A percentile compares a stretch with the other conserved stretches of the same genome.
phyloP scores from a whole-genome alignment of 2,113 vertebrate species.

The Corydoras maculifer region DNA sequence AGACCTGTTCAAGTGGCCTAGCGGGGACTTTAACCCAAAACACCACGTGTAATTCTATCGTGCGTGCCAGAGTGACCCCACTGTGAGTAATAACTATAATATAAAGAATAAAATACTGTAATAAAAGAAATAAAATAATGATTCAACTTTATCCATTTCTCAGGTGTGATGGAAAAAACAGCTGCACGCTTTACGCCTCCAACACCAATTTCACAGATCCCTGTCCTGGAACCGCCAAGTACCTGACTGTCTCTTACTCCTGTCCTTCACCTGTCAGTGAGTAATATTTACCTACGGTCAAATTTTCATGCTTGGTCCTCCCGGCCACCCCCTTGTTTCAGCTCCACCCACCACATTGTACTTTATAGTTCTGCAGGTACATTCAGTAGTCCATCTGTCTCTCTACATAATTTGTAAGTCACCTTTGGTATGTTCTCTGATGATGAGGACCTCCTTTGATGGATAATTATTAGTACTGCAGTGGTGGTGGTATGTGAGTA shows the following conservation, averaged over 20 bases:
- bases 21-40: neutral
- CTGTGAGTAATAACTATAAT: neutral
- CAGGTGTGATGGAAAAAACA: constrained; percentile 13
- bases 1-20: constrained; percentile 8
- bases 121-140: neutral
- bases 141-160: too few species aligned
- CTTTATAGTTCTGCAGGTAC: too few species aligned
- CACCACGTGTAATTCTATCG: constrained; percentile 1
- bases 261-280: constrained; percentile 4
- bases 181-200: constrained; percentile 1
- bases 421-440: too few species aligned
- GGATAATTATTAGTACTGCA: too few species aligned
- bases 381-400: too few species aligned
- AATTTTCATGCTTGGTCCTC: too few species aligned
- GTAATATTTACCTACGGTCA: neutral
- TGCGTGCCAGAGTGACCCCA: neutral
- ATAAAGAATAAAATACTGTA: neutral
- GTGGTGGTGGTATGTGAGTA: too few species aligned
- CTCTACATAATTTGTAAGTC: too few species aligned
- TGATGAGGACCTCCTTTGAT: too few species aligned
- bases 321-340: too few species aligned
- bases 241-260: constrained; percentile 15
- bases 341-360: too few species aligned
- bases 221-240: constrained; percentile 9
- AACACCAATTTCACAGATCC: constrained; percentile 16